Base-by-base conservation (phyloP, 2,797 vertebrate genomes). In the Trichosurus vulpecula region DNA sequence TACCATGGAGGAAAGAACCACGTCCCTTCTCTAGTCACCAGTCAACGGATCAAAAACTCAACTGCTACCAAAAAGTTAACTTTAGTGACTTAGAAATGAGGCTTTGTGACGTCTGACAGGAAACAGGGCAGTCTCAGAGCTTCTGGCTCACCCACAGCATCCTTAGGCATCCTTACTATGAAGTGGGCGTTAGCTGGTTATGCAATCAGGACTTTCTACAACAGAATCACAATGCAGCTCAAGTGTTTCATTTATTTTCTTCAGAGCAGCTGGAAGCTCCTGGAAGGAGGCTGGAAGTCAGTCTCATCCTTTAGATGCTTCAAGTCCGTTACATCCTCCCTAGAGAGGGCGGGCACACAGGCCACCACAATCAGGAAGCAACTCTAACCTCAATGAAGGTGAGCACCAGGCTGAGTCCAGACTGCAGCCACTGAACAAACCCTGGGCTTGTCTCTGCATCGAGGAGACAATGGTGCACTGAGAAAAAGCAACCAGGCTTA, bases 301-400 rank as follows among this genome's bases (percentile, higher is more conserved):
- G 95, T 74, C 66, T 94, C 93, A 66, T 47, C 95, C 92, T 89
- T 97, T 95, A 97, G 66, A 41, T 13, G 19, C 66, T 41, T 25
- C 8, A 22, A 41, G 19, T 13, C 58, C 16, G 16, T 16, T 0
- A 41, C 12, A n/a, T 56, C 53, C 95, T 52, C 92, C 53, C 66
- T 29, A 31, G 95, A 81, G 74, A 1, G 0, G 90, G 61, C 0
- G 2, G 19, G 66, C 57, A 29, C 89, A 61, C 94, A 0, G 41
- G 41, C 58, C 30, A 27, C 56, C 55, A 12, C 30, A 87, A 91
- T 94, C 97, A 97, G 97, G 2, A 92, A 89, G 92, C 58, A 61
- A 81, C 58, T 91, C 11, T 0, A 9, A 89, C 90, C 90, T 8
- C 53, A 0, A 29, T 41, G 47, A 57, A 27, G 8, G 6, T 57